Percentiles rank a stretch among this genome's conserved stretches.
phyloP scores from a whole-genome alignment of 92 coral and sea anemone species.

The Umimayanthus kanabou region DNA sequence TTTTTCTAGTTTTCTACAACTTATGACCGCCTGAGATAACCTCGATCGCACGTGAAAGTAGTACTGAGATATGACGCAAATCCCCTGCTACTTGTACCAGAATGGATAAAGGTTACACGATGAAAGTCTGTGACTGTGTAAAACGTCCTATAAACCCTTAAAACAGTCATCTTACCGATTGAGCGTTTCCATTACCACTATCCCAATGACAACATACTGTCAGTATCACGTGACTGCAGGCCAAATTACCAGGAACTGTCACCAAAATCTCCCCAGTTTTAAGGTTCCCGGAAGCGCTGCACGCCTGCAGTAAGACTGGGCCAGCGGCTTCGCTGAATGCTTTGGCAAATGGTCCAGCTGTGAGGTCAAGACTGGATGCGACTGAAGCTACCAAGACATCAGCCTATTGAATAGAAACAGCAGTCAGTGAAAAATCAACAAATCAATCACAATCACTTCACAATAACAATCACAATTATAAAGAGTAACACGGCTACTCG shows the following conservation, averaged over 20 bases:
- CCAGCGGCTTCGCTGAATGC: constrained; percentile 56
- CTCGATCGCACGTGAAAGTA: too few species aligned
- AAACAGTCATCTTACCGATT: constrained; percentile 44
- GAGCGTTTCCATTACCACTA: constrained; percentile 29
- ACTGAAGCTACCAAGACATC: constrained; percentile 48
- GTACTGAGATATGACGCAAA: too few species aligned
- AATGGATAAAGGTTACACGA: background rate
- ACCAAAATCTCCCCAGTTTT: constrained; percentile 49
- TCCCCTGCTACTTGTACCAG: too few species aligned
- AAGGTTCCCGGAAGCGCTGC: constrained; percentile 32
- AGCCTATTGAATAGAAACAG: constrained; percentile 34
- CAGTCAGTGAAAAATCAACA: background rate
- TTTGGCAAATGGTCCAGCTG: constrained; percentile 44
- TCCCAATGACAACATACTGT: constrained; percentile 64
- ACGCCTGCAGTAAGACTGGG: constrained; percentile 17
- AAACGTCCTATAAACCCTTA: background rate
- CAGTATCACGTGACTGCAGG: constrained; percentile 59
- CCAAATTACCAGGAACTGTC: constrained; percentile 46
- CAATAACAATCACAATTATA: too few species aligned
- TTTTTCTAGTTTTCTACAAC: too few species aligned
- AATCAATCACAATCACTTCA: too few species aligned
- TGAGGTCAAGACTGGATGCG: constrained; percentile 38
- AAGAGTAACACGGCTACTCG: too few species aligned
- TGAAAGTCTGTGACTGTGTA: background rate
- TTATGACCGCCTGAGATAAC: too few species aligned